Base-by-base conservation (phyloP, 2,888 invertebrate species). In the Cristatella mucedo region DNA sequence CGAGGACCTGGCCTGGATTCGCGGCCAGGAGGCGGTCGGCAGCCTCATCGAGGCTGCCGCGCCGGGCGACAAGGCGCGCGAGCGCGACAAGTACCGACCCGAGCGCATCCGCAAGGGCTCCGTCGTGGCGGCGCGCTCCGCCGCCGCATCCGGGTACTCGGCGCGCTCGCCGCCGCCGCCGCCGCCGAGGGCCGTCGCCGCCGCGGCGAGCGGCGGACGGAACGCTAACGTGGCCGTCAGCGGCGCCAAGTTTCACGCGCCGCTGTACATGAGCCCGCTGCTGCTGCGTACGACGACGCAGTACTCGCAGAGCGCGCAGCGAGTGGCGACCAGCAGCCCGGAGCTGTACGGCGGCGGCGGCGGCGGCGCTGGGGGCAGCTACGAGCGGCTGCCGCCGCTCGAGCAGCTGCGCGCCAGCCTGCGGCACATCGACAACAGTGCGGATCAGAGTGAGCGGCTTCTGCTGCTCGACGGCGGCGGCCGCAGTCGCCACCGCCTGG, bases 261-360 rank as follows among this genome's bases (percentile, higher is more conserved):
- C 13, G 4, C 4, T 15, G 16, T 13, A 29, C 4, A 45, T 50
- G 40, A 53, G 55, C 1, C 55, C 56, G 4, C 44, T 56, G 31
- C 44, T 56, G 31, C 46, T 57, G 31, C 50, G 54, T 33, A 49
- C 54, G 11, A 53, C 52, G 37, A 55, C 57, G 6, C 55, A 56
- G 46, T 57, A 55, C 37, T 55, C 59, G 1, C 43, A 49, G 20
- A 59, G 56, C 43, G 51, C 40, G 33, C 53, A 53, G 31, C 44
- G 57, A 33, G 44, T 51, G 21, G 48, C 52, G 13, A 50, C 50
- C 29, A 55, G 54, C 44, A 56, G 53, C 42, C 57, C 58, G 1
- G 58, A 57, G 24, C 44, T 49, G 6, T 47, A 44, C 30, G 47
- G 46, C 38, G 33, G 40, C 11, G 26, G n/a, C 22, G 19, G 21